Conservation (phyloP, 2,113 vertebrate species). For the Corythaixoides concolor region DNA sequence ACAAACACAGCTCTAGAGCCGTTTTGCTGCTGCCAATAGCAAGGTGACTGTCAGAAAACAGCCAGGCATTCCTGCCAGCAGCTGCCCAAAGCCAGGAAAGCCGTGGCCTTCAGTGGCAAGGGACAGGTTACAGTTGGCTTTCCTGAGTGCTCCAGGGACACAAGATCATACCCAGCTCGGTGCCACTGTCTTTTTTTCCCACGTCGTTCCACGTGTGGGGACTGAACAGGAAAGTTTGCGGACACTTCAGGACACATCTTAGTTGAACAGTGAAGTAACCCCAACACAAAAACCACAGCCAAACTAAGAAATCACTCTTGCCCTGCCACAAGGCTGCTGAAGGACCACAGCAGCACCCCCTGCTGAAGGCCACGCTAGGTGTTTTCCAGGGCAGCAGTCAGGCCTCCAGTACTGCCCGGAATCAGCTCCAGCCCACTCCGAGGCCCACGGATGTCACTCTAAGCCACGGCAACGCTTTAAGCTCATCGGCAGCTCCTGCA, state of each 20-base stretch:
- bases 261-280: not conserved
- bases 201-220: not conserved
- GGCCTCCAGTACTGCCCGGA: not conserved
- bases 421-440: not conserved
- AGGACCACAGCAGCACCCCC: not conserved
- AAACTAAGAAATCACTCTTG: not conserved
- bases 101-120: fast-evolving
- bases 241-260: not conserved
- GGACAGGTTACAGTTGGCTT: not conserved
- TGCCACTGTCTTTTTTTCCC: not conserved
- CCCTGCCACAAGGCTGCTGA: not conserved
- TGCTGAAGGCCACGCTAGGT: fast-evolving
- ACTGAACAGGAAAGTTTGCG: not conserved
- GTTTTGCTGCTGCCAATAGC: not conserved
- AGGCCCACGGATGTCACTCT: fast-evolving
- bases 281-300: no score
- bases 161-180: fast-evolving
- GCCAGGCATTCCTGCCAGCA: not conserved
- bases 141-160: not conserved
- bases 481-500: not conserved
- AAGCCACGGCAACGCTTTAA: fast-evolving
- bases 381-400: not conserved
- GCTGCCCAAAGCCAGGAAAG: not conserved
- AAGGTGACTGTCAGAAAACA: not conserved
- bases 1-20: not conserved